A percentile compares a stretch with the other conserved stretches of the same genome.
phyloP scores from a whole-genome alignment of 2,888 invertebrate species.

The Lasioglossum oenotherae region DNA sequence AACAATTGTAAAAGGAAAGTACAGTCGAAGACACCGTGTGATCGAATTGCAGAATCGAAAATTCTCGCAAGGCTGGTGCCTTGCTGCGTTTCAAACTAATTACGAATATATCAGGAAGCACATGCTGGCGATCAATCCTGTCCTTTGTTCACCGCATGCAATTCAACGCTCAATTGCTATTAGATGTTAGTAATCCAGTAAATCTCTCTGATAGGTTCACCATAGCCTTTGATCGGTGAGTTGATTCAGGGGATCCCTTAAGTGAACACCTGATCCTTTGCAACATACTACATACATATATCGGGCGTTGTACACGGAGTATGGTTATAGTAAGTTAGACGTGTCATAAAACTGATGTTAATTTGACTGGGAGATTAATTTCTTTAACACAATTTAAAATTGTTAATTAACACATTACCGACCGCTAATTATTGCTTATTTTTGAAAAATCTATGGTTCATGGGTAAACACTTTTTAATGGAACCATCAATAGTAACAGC shows the following conservation, averaged over 20 bases:
- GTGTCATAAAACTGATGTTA: not conserved
- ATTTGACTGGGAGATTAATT: not conserved
- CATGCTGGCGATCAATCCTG: constrained; percentile 55
- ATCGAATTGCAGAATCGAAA: not conserved
- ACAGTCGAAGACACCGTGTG: not conserved
- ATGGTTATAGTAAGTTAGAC: not conserved
- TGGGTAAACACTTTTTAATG: no score
- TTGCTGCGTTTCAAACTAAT: constrained; percentile 45
- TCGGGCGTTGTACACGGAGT: not conserved
- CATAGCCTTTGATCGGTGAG: constrained; percentile 59
- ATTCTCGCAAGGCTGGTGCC: not conserved
- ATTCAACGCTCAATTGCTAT: constrained; percentile 63
- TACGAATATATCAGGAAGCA: constrained; percentile 44
- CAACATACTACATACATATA: constrained; percentile 21
- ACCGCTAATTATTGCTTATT: no score
- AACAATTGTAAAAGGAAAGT: not conserved
- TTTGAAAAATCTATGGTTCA: no score
- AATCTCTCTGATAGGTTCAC: constrained; percentile 62
- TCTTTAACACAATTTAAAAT: not conserved
- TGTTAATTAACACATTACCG: no score
- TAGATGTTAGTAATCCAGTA: constrained; percentile 58
- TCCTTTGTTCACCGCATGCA: constrained; percentile 54
- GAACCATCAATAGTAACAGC: no score
- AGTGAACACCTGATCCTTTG: constrained; percentile 63
- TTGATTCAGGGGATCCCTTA: constrained; percentile 54